Base-by-base conservation (phyloP, 1,140 invertebrate genomes). In the Lysiphlebus fabarum region DNA sequence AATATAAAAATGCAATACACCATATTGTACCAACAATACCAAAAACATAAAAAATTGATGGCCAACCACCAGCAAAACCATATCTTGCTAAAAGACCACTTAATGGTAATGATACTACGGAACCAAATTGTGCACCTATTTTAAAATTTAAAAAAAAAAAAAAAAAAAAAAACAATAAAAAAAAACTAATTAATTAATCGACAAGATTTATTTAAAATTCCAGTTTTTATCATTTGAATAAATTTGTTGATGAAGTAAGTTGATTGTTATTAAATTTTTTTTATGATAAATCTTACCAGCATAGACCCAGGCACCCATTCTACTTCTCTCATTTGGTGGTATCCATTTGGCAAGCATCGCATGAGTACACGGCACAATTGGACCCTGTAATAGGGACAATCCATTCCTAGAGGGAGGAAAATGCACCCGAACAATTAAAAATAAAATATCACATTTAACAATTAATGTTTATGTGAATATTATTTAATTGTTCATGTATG, bases 41-140 rank as follows among this genome's bases (percentile, higher is more conserved):
- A 69, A 93, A 93, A 11, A 93, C 87, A 77, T 93, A 94, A 77
- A 93, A 95, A 55, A 93, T 91, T 11, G 90, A 91, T 0, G 90
- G 90, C 92, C 91, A 93, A 26, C 91, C 90, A 37, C 85, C 87
- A 10, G 84, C 73, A 65, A 90, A 89, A 7, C 86, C 86, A 62
- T 88, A 84, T 53, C 85, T 83, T 0, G 90, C 88, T 14, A 93
- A 77, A 3, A 92, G 71, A 48, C 91, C 91, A 48, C 88, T 91
- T 33, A 93, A 71, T 0, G 91, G 90, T 87, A 93, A 90, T 0
- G 91, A 91, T 40, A 93, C 86, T 1, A 93, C 89, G 1, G 91
- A 93, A 56, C 92, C 91, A 79, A 93, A 92, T 72, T 92, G 90
- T 1, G 90, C 89, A 26, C 91, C 91, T 90, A 73, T 49, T 12